Evolutionary conservation across 2,888 invertebrate species (phyloP).

Genomic region (Falcaria lacertinaria): DNA sequence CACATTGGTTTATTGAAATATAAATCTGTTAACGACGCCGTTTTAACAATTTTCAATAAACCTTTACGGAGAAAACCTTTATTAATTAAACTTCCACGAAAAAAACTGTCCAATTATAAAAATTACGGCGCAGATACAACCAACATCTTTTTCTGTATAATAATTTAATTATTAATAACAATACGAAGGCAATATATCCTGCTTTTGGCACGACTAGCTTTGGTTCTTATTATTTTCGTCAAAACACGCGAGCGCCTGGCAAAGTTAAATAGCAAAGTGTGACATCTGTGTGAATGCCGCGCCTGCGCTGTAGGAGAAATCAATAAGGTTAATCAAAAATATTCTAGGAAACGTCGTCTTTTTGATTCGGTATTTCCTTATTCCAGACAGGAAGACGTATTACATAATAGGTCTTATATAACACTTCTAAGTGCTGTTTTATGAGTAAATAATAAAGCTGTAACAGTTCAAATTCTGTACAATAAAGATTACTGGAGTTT

Average conservation of each 20-base stretch:
- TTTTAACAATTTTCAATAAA: constrained; percentile 44
- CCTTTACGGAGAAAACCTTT: constrained; percentile 23
- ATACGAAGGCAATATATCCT: constrained; percentile 2
- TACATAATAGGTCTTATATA: no score
- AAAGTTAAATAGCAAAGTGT: constrained; percentile 14
- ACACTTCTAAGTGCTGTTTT: no score
- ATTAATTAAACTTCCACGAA: constrained; percentile 5
- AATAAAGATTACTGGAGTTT: no score
- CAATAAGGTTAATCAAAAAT: constrained; percentile 8
- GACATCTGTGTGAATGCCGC: constrained; percentile 9
- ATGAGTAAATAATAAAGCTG: no score
- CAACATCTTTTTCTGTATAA: constrained; percentile 8
- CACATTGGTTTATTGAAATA: constrained; percentile 57
- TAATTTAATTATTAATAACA: constrained; percentile 3
- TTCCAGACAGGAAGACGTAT: neutral
- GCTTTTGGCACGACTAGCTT: constrained; percentile 8
- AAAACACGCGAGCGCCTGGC: constrained; percentile 12
- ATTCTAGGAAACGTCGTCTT: neutral
- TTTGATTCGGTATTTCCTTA: neutral
- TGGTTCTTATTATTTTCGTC: constrained; percentile 3
- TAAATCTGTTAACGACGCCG: constrained; percentile 45
- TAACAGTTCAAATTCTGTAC: no score
- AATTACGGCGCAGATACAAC: constrained; percentile 4
- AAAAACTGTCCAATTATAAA: neutral
- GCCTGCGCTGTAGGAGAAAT: constrained; percentile 13